A percentile compares a stretch with the other conserved stretches of the same genome.
Evolutionary conservation across 2,113 vertebrate species (phyloP).

Genomic region (Platanista minor): DNA sequence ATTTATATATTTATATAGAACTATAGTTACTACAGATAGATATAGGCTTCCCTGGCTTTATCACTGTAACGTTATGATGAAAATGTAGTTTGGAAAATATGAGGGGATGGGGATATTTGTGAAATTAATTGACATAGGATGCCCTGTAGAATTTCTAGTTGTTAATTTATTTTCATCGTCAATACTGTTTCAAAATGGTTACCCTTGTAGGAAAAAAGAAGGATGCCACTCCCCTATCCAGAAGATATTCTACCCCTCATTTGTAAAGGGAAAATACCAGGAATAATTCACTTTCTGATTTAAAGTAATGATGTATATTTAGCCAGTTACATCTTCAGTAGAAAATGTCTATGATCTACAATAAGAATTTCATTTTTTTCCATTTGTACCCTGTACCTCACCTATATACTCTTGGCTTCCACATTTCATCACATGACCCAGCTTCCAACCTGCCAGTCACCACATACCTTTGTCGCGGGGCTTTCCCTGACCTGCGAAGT

Average conservation of each 20-base stretch:
- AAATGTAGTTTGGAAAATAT: slow-evolving; percentile 40
- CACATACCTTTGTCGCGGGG: not conserved
- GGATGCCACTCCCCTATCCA: not conserved
- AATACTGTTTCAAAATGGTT: slow-evolving; percentile 15
- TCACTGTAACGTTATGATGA: not conserved
- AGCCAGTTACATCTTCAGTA: not conserved
- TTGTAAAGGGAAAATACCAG: not conserved
- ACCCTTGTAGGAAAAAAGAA: not conserved
- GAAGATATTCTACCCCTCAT: not conserved
- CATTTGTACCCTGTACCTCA: not conserved
- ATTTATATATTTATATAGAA: not conserved
- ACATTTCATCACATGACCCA: not conserved
- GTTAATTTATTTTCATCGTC: not conserved
- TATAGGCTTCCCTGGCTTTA: slow-evolving; percentile 2
- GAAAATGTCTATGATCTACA: not conserved
- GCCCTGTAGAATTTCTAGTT: not conserved
- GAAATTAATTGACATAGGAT: not conserved
- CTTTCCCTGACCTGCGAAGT: not conserved
- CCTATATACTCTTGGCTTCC: not conserved
- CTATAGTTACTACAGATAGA: not conserved
- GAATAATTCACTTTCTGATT: slow-evolving; percentile 29
- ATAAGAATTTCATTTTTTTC: not conserved
- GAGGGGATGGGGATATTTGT: not conserved
- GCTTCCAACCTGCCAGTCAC: not conserved
- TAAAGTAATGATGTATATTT: slow-evolving; percentile 14